Base-by-base conservation (phyloP, 2,888 invertebrate genomes). In the Creontiades dilutus region DNA sequence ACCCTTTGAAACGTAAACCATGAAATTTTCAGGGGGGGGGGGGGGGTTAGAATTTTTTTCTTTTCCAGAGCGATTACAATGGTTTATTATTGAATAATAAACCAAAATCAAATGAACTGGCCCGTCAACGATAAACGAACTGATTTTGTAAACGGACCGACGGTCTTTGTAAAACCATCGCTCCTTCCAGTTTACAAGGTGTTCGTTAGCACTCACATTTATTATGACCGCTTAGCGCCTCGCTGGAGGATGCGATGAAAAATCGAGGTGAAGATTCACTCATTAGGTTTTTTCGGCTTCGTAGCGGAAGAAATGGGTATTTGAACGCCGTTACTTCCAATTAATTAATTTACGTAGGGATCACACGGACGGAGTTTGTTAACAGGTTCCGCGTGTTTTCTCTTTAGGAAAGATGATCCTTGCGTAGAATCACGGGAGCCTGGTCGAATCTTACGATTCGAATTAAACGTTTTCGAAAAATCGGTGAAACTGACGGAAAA, bases 101-200 rank as follows among this genome's bases (percentile, higher is more conserved):
- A n/a, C n/a, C n/a, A n/a, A n/a, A n/a, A n/a, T n/a, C n/a, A n/a
- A n/a, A n/a, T 14, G 3, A 13, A 52, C 52, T 11, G 11, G 16
- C 1, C 11, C 52, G 11, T 52, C 3, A 16, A 3, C 16, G 16
- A 52, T 52, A 13, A 2, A 1, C 14, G 16, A 7, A 11, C 14
- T 52, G 14, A 23, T 27, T 12, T 23, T 13, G 23, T 68, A 23
- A 7, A 23, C 11, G 68, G 68, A 1, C 68, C 5, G 23, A 23
- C 19, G 68, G 23, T 68, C 23, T 68, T 19, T 14, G 47, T 46
- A 19, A 78, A 78, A 46, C 19, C 46, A 37, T 46, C 46, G n/a
- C 78, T 47, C 19, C 78, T n/a, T 9, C 16, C 78, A 78, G 78
- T 46, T 78, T 78, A 78, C 78, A 78, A 78, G 78, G 37, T 78